A percentile compares a stretch with the other conserved stretches of the same genome.
phyloP scores from a whole-genome alignment of 92 coral and sea anemone species.

The Parazoanthus darwini region DNA sequence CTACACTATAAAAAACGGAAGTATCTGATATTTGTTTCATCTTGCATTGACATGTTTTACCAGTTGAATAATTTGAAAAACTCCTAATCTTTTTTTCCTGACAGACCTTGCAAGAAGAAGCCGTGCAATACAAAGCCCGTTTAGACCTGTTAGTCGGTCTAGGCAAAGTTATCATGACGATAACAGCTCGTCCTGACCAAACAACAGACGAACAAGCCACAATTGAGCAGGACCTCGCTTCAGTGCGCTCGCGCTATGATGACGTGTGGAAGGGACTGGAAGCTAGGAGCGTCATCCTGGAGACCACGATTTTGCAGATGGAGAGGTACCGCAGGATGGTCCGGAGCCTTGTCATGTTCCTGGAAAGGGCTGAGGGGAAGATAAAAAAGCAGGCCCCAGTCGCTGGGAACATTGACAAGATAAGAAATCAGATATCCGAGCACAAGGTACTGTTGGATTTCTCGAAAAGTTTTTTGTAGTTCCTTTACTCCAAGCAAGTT shows the following conservation, averaged over 20 bases:
- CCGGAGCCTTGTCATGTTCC: slow-evolving; percentile 71
- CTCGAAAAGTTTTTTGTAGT: too few relatives aligned
- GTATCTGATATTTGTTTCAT: too few relatives aligned
- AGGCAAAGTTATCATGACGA: slow-evolving; percentile 92
- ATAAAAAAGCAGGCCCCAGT: slow-evolving; percentile 84
- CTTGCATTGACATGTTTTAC: too few relatives aligned
- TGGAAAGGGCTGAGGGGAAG: slow-evolving; percentile 81
- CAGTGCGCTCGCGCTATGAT: slow-evolving; percentile 91
- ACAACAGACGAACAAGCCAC: slow-evolving; percentile 68
- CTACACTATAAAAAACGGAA: too few relatives aligned
- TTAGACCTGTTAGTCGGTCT: slow-evolving; percentile 91
- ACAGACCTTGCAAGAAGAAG: slow-evolving; percentile 87
- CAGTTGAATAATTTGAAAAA: neutral
- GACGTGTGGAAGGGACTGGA: slow-evolving; percentile 93
- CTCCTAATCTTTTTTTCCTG: neutral
- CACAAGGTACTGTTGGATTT: slow-evolving; percentile 66
- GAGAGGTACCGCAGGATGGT: slow-evolving; percentile 91
- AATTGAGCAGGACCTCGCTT: slow-evolving; percentile 80
- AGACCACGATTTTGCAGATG: slow-evolving; percentile 84
- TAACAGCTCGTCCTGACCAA: slow-evolving; percentile 76
- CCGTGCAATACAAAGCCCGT: slow-evolving; percentile 96
- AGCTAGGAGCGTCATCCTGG: slow-evolving; percentile 82
- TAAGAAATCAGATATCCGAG: slow-evolving; percentile 78
- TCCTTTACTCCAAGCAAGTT: too few relatives aligned
- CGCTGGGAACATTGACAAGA: slow-evolving; percentile 74